Percentiles rank a stretch among this genome's conserved stretches.
These are phyloP conservation scores for Sinocyclocheilus rhinocerous DNA, from an alignment of 2,113 vertebrate genomes.

Conservation along the genomic window DNA sequence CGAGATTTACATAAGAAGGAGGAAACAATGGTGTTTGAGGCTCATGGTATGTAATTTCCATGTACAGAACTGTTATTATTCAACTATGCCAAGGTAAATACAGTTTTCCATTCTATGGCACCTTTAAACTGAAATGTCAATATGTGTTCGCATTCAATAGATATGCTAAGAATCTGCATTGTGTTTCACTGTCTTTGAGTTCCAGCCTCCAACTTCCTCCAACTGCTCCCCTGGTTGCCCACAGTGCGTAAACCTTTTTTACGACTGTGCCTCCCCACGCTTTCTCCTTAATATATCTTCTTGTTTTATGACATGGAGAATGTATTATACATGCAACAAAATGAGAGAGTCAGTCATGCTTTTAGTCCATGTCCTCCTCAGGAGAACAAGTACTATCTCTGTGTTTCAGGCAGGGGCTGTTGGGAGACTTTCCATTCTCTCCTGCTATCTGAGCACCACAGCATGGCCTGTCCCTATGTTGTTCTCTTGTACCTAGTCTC, in stretches of 20 bases:
- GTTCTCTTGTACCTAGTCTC: slow-evolving; percentile 1
- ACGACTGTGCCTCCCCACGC: slow-evolving; percentile 28
- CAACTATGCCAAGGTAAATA: too few species aligned
- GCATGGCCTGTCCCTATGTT: slow-evolving; percentile 3
- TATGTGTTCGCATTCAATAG: not conserved
- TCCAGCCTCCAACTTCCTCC: slow-evolving; percentile 9
- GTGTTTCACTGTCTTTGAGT: slow-evolving; percentile 27
- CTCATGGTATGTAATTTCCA: too few species aligned
- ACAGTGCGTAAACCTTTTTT: slow-evolving; percentile 42
- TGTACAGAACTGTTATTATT: too few species aligned
- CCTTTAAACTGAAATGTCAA: slow-evolving; percentile 4
- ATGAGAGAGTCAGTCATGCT: slow-evolving; percentile 31
- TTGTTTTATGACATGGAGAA: slow-evolving; percentile 44
- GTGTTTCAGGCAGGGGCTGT: slow-evolving; percentile 23
- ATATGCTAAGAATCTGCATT: slow-evolving; percentile 3
- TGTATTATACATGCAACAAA: slow-evolving; percentile 48
- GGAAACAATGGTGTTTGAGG: too few species aligned
- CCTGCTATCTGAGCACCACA: slow-evolving; percentile 28
- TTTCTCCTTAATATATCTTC: slow-evolving; percentile 37
- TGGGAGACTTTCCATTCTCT: slow-evolving; percentile 37
- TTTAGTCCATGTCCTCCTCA: slow-evolving; percentile 34
- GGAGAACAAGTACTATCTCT: slow-evolving; percentile 18
- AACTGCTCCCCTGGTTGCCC: not conserved
- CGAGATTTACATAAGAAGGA: too few species aligned
- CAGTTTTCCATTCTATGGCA: too few species aligned